Evolutionary conservation across 2,888 invertebrate genomes (phyloP).

Genomic region (Stegophylla sp.): DNA sequence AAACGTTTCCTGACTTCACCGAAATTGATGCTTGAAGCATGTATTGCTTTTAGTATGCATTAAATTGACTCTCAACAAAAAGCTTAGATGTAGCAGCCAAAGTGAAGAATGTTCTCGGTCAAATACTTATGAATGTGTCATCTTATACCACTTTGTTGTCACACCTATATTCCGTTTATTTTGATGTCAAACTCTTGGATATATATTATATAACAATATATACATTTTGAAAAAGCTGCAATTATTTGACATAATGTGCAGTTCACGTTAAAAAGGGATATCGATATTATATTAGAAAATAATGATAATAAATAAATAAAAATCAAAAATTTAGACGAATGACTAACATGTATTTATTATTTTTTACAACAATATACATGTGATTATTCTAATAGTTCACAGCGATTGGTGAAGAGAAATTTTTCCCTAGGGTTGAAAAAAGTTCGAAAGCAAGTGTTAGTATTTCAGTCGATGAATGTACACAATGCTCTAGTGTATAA

Average conservation of each 20-base stretch:
- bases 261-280: slow-evolving; percentile 39
- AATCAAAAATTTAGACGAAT: too few species aligned
- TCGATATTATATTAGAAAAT: neutral
- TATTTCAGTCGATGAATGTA: slow-evolving; percentile 17
- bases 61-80: slow-evolving; percentile 19
- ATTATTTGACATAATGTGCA: slow-evolving; percentile 34
- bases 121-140: neutral
- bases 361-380: too few species aligned
- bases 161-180: neutral
- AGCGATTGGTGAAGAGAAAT: slow-evolving; percentile 25
- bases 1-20: slow-evolving; percentile 27
- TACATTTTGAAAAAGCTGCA: neutral
- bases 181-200: slow-evolving; percentile 7
- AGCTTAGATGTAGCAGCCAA: slow-evolving; percentile 29
- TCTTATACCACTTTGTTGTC: neutral
- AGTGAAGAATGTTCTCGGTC: slow-evolving; percentile 30
- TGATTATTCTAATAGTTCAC: slow-evolving; percentile 42
- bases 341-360: too few species aligned
- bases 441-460: slow-evolving; percentile 6
- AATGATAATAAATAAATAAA: neutral
- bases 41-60: slow-evolving; percentile 19
- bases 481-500: slow-evolving; percentile 19
- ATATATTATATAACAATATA: neutral
- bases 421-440: slow-evolving; percentile 26
- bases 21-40: slow-evolving; percentile 12